A percentile compares a stretch with the other conserved stretches of the same genome.
Conservation (phyloP, 1,140 invertebrate species). For the Cyphomyrmex costatus region DNA sequence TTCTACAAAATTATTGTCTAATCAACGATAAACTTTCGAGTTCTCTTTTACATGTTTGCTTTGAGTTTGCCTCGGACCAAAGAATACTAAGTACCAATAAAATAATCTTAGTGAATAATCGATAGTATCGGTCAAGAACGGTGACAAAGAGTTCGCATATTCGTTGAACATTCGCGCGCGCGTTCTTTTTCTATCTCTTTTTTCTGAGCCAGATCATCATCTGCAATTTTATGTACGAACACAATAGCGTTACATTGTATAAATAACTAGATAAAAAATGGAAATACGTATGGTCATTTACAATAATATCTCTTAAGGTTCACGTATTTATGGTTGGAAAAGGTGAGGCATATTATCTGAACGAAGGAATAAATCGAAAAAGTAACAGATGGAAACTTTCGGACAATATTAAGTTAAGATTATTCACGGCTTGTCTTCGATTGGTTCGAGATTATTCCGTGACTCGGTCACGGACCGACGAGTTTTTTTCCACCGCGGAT, state of each 20-base stretch:
- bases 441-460: constrained; percentile 44
- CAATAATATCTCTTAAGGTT: constrained; percentile 3
- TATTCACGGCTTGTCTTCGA: constrained; percentile 50
- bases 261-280: constrained; percentile 17
- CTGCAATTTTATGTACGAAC: constrained; percentile 5
- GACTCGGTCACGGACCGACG: constrained; percentile 21
- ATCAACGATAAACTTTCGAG: neutral
- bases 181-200: neutral
- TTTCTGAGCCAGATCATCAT: neutral
- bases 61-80: neutral
- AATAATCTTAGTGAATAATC: neutral
- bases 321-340: neutral
- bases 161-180: neutral
- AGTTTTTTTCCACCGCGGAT: constrained; percentile 26
- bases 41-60: too few relatives aligned
- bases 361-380: neutral
- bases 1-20: constrained; percentile 26
- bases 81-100: neutral
- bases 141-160: neutral
- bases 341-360: neutral
- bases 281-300: neutral
- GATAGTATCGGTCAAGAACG: neutral
- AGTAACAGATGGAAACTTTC: neutral
- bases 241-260: neutral
- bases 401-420: constrained; percentile 27